Percentiles rank a stretch among this genome's conserved stretches.
Conservation (phyloP, 2,797 vertebrate genomes). For the Hyperoplus lanceolatus region DNA sequence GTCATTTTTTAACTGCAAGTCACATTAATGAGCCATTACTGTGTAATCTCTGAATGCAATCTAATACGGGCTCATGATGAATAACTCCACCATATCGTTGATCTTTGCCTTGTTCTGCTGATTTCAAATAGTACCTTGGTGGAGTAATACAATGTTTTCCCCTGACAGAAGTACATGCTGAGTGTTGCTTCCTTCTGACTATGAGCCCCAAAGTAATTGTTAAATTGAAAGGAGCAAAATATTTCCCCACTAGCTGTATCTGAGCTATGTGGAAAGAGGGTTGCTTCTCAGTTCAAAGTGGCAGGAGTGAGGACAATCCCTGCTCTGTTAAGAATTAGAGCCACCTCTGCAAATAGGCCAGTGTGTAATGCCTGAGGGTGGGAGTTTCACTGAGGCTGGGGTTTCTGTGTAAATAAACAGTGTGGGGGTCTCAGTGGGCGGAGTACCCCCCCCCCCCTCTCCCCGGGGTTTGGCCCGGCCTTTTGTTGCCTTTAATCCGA, state of each 20-base stretch:
- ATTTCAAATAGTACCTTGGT: constrained; percentile 28
- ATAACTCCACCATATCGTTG: constrained; percentile 54
- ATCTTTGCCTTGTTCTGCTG: constrained; percentile 70
- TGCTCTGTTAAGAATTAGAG: constrained; percentile 87
- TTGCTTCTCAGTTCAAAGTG: constrained; percentile 75
- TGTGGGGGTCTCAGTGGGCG: constrained; percentile 84
- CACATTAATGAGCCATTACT: constrained; percentile 77
- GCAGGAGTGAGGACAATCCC: constrained; percentile 78
- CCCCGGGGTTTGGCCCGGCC: constrained; percentile 82
- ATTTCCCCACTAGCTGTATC: constrained; percentile 60
- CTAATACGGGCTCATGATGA: constrained; percentile 72
- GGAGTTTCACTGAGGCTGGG: constrained; percentile 83
- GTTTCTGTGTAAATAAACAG: constrained; percentile 90
- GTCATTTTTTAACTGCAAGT: constrained; percentile 77
- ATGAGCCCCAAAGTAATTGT: constrained; percentile 49
- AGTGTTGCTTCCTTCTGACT: constrained; percentile 44
- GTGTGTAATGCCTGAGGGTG: constrained; percentile 84
- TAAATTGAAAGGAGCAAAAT: constrained; percentile 47
- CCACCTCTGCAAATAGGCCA: constrained; percentile 88
- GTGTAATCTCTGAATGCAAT: constrained; percentile 71
- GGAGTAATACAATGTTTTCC: constrained; percentile 10
- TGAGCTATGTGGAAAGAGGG: constrained; percentile 71
- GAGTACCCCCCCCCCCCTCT: constrained; percentile 82
- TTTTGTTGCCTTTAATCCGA: constrained; percentile 90
- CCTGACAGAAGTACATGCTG: constrained; percentile 7